Base-by-base conservation (phyloP, 2,888 invertebrate genomes). In the Lepas anatifera region DNA sequence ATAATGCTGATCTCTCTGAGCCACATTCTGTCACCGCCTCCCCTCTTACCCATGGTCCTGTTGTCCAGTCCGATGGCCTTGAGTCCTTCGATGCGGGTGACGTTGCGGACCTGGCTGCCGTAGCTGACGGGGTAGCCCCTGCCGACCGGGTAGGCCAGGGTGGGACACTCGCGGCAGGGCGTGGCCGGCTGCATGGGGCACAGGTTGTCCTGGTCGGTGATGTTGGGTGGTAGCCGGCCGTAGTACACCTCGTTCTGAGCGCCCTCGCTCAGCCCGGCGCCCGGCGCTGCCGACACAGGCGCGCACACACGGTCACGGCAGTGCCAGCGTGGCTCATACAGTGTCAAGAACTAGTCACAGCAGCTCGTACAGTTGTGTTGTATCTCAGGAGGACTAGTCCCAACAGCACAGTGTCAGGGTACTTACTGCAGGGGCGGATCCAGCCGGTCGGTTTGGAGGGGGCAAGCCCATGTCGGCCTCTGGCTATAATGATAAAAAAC, bases 141-240 rank as follows among this genome's bases (percentile, higher is more conserved):
- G 41, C 32, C 50, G 68, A 18, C 37, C 35, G 41, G 32, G 46
- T 35, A 35, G 68, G 18, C 32, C 18, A 68, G 37, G 25, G 35
- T 27, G 13, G 58, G 58, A 18, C 58, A 58, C 58, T 58, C 58
- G 18, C 58, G 58, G 35, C 58, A 58, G 7, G 58, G 35, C 35
- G 18, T 35, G 39, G 39, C 25, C 66, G 39, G 16, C 66, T 39
- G 39, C 11, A 22, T 4, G 27, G 66, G 39, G 16, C 66, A 66
- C 37, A 66, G 66, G 25, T 27, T n/a, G 66, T 66, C 66, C 25
- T 66, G 66, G 39, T 39, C 66, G 37, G 64, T 66, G 66, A 66
- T 66, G 66, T 66, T 66, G 39, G 37, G 66, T 3, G 66, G 25
- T 16, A 39, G 66, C 39, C 66, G 66, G 39, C 66, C 66, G 39